Evolutionary conservation across 1,140 invertebrate genomes (phyloP).

Genomic region (Trachymyrmex cornetzi): DNA sequence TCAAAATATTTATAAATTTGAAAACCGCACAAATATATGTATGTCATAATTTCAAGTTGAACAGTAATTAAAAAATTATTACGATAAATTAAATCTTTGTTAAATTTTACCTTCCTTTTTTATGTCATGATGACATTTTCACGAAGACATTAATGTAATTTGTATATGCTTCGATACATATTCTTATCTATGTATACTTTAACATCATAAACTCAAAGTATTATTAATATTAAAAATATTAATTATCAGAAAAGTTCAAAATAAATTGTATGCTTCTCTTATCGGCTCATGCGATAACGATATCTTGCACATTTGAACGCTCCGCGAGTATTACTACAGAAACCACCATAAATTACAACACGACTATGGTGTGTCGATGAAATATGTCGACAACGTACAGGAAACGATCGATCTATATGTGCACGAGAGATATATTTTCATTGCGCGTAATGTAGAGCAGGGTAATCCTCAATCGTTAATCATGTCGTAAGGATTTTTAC

Average conservation of each 20-base stretch:
- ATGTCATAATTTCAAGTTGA: too few relatives aligned
- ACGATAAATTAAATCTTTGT: too few relatives aligned
- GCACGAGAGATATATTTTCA: slow-evolving; percentile 11
- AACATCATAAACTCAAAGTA: not conserved
- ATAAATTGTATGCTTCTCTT: slow-evolving; percentile 2
- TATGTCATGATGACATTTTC: too few relatives aligned
- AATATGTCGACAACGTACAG: slow-evolving; percentile 13
- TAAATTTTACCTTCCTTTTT: too few relatives aligned
- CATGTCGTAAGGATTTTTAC: not conserved
- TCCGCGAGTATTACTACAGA: not conserved
- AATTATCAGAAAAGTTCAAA: slow-evolving; percentile 5
- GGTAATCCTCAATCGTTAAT: slow-evolving; percentile 19
- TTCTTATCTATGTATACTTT: too few relatives aligned
- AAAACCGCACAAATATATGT: too few relatives aligned
- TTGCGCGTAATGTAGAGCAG: slow-evolving; percentile 1
- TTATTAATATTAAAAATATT: slow-evolving; percentile 16
- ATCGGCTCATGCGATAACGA: slow-evolving; percentile 9
- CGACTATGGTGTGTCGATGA: slow-evolving; percentile 28
- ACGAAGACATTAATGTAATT: too few relatives aligned
- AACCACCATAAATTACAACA: slow-evolving; percentile 16
- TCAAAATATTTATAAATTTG: too few relatives aligned
- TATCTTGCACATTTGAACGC: not conserved
- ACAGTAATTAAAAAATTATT: too few relatives aligned
- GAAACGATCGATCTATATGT: slow-evolving; percentile 35
- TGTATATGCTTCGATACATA: too few relatives aligned